Percentiles rank a stretch among this genome's conserved stretches.
phyloP scores from a whole-genome alignment of 1,140 invertebrate genomes.

The Samia ricini region DNA sequence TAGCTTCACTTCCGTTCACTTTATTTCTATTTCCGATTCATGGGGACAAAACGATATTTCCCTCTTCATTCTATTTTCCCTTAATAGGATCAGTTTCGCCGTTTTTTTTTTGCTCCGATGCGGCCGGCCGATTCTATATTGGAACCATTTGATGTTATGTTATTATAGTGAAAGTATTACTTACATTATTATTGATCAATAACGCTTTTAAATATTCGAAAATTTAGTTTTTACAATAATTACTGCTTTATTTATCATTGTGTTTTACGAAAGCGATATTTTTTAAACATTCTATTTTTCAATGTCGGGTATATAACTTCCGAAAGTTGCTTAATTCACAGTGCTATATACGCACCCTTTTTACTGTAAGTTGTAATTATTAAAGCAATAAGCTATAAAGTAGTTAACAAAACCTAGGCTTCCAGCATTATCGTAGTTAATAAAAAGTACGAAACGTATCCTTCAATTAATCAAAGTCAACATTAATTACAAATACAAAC shows the following conservation, averaged over 20 bases:
- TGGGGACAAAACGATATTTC: conserved; percentile 59
- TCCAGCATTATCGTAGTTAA: background rate
- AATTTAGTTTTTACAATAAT: too few relatives aligned
- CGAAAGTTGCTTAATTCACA: background rate
- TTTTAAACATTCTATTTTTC: too few relatives aligned
- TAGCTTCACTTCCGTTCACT: conserved; percentile 73
- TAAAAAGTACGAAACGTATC: background rate
- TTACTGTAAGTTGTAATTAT: too few relatives aligned
- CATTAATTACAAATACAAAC: background rate
- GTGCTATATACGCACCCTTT: background rate
- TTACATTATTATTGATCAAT: too few relatives aligned
- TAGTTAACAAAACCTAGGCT: background rate
- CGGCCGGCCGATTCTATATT: conserved; percentile 26
- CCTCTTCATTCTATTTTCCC: conserved; percentile 63
- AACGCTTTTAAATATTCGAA: background rate
- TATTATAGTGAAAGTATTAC: background rate
- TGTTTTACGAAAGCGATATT: too few relatives aligned
- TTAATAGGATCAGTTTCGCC: conserved; percentile 62
- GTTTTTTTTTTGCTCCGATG: conserved; percentile 31
- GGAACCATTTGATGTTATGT: conserved; percentile 34
- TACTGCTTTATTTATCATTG: too few relatives aligned
- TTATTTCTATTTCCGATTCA: conserved; percentile 74
- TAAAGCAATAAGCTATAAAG: background rate
- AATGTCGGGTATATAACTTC: too few relatives aligned
- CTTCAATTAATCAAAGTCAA: background rate